These are phyloP conservation scores for Drosophila meridionalis DNA, from an alignment of 2,888 invertebrate genomes.

Conservation along the genomic window DNA sequence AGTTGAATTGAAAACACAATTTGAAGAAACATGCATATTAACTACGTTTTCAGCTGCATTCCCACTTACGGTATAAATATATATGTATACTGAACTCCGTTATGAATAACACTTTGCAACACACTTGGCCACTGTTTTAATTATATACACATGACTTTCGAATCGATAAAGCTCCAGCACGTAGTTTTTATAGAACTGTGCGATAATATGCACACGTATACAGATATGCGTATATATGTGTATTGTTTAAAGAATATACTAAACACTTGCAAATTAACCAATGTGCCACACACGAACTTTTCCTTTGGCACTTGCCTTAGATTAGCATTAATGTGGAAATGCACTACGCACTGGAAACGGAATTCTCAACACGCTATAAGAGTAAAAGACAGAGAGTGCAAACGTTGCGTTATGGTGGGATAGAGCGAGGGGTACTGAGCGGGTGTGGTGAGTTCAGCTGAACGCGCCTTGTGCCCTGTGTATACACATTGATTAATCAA, in stretches of 20 bases:
- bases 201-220: slow-evolving; percentile 13
- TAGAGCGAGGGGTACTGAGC: slow-evolving; percentile 9
- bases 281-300: slow-evolving; percentile 50
- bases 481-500: slow-evolving; percentile 65
- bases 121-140: slow-evolving; percentile 44
- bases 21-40: not conserved
- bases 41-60: slow-evolving; percentile 13
- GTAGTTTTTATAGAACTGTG: slow-evolving; percentile 8
- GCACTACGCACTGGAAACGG: slow-evolving; percentile 52
- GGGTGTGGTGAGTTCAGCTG: slow-evolving; percentile 62
- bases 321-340: slow-evolving; percentile 47
- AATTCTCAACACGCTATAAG: slow-evolving; percentile 29
- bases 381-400: slow-evolving; percentile 9
- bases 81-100: slow-evolving; percentile 16
- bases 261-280: slow-evolving; percentile 42
- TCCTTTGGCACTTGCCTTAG: slow-evolving; percentile 28
- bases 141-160: slow-evolving; percentile 26
- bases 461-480: slow-evolving; percentile 37
- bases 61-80: slow-evolving; percentile 34
- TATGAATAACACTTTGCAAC: slow-evolving; percentile 32
- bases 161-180: slow-evolving; percentile 30
- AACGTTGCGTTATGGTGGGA: slow-evolving; percentile 19
- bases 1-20: not conserved
- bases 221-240: not conserved
- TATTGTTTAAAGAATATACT: slow-evolving; percentile 14